These are phyloP conservation scores for Drosophila saltans DNA, from an alignment of 1,140 invertebrate genomes.

Conservation along the genomic window DNA sequence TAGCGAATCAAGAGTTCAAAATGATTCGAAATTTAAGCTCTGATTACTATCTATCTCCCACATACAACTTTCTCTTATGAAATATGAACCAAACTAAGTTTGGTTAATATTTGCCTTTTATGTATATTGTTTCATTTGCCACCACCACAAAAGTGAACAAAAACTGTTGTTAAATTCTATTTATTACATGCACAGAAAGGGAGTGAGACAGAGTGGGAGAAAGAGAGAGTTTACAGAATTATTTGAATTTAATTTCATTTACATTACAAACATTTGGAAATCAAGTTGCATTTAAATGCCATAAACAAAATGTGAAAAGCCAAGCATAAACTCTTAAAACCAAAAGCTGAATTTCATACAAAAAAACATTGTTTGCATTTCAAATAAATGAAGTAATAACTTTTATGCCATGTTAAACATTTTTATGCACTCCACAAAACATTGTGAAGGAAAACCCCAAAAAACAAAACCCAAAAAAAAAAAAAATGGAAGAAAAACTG, in stretches of 20 bases:
- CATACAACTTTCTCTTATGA: no score
- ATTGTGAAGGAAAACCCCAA: slow-evolving; percentile 19
- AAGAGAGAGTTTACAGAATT: no score
- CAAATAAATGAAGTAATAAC: slow-evolving; percentile 80
- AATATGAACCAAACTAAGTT: no score
- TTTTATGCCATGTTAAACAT: slow-evolving; percentile 77
- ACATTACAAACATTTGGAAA: neutral
- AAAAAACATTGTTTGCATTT: slow-evolving; percentile 78
- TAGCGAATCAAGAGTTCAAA: no score
- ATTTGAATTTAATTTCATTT: neutral
- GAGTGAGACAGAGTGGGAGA: no score
- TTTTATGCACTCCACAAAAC: slow-evolving; percentile 57
- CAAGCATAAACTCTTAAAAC: neutral
- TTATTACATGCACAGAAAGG: neutral
- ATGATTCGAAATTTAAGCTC: no score
- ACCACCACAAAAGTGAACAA: neutral
- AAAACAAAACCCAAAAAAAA: neutral
- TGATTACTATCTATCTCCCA: no score
- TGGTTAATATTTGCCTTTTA: neutral
- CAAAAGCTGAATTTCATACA: slow-evolving; percentile 42
- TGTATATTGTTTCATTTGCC: no score
- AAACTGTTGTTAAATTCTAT: slow-evolving; percentile 5
- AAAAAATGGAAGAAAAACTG: neutral
- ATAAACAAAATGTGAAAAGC: slow-evolving; percentile 42
- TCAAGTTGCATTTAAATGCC: slow-evolving; percentile 41